A percentile compares a stretch with the other conserved stretches of the same genome.
Conservation (phyloP, 2,888 invertebrate genomes). For the Xestoiulus laeticollis region DNA sequence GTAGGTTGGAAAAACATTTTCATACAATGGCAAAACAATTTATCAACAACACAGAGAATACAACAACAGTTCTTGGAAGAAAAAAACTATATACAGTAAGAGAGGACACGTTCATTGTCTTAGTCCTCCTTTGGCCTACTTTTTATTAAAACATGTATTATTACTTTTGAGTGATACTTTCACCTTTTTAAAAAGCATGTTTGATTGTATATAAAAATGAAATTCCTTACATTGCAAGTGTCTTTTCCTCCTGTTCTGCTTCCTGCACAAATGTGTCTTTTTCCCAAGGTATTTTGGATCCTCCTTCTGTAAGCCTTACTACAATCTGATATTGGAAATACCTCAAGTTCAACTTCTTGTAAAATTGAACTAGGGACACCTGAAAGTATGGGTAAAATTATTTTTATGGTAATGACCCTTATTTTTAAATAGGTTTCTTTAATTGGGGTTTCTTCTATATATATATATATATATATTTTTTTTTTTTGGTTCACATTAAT, state of each 20-base stretch:
- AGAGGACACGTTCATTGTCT: not conserved
- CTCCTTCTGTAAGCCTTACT: constrained; percentile 25
- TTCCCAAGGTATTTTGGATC: not conserved
- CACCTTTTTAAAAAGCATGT: not conserved
- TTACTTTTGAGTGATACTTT: not conserved
- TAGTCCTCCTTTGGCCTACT: not conserved
- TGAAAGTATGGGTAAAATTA: too few relatives aligned
- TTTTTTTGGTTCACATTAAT: too few relatives aligned
- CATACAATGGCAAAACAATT: constrained; percentile 35
- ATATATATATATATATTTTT: too few relatives aligned
- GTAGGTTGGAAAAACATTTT: not conserved
- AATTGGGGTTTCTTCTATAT: too few relatives aligned
- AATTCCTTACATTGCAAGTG: constrained; percentile 72
- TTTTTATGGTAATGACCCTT: too few relatives aligned
- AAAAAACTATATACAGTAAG: too few relatives aligned
- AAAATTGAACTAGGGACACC: not conserved
- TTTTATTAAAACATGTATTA: not conserved
- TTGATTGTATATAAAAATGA: too few relatives aligned
- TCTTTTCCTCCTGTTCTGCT: constrained; percentile 73
- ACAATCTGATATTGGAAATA: constrained; percentile 6
- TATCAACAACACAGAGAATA: not conserved
- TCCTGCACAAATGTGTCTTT: constrained; percentile 71
- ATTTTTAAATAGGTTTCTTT: too few relatives aligned
- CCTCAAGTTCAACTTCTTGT: constrained; percentile 48
- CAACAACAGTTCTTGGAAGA: not conserved